phyloP scores from a whole-genome alignment of 2,888 invertebrate species.

The Autographa gamma region DNA sequence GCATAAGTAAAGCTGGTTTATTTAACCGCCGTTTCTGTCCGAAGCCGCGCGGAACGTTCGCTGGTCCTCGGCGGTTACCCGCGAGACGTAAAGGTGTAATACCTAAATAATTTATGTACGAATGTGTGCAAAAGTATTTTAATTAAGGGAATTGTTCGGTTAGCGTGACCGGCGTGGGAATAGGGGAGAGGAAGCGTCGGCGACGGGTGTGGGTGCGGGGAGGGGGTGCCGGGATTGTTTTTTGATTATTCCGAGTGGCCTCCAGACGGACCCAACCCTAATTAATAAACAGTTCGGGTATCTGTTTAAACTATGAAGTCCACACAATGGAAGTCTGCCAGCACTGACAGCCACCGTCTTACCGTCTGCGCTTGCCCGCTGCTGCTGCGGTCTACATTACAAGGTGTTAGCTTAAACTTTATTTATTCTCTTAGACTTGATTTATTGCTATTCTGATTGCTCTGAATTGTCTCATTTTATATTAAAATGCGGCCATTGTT shows the following conservation, averaged over 20 bases:
- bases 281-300: constrained; percentile 66
- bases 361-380: neutral
- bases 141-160: constrained; percentile 57
- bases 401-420: neutral
- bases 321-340: constrained; percentile 21
- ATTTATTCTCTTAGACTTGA: neutral
- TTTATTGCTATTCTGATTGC: neutral
- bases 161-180: constrained; percentile 48
- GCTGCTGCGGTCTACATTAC: constrained; percentile 1
- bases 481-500: neutral
- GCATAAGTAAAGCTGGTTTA: constrained; percentile 34
- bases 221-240: constrained; percentile 61
- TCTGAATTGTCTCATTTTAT: neutral
- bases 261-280: constrained; percentile 63
- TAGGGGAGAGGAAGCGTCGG: constrained; percentile 10
- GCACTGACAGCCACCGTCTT: neutral
- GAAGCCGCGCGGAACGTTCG: constrained; percentile 7
- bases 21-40: constrained; percentile 21
- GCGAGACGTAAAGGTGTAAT: constrained; percentile 36
- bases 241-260: constrained; percentile 63
- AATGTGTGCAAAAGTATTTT: constrained; percentile 56
- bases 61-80: constrained; percentile 10
- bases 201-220: neutral
- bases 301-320: constrained; percentile 40
- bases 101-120: constrained; percentile 40